These are phyloP conservation scores for Elaphurus davidianus DNA, from an alignment of 2,113 vertebrate species.

Conservation along the genomic window DNA sequence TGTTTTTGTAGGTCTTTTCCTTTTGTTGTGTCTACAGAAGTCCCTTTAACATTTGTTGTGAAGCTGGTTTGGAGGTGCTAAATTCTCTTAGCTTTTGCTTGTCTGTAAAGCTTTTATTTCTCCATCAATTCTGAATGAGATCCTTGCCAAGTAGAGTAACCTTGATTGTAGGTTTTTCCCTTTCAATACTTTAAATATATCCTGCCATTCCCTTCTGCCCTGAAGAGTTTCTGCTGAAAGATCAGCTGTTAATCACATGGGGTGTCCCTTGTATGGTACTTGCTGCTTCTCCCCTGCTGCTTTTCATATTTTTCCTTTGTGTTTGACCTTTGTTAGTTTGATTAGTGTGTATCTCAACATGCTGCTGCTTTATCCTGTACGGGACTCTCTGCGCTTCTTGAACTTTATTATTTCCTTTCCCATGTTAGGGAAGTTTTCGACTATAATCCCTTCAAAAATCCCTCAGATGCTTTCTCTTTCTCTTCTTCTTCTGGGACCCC, in stretches of 20 bases:
- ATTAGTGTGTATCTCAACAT: neutral
- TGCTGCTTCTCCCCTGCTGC: neutral
- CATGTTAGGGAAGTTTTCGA: neutral
- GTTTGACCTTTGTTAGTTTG: neutral
- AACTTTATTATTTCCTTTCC: neutral
- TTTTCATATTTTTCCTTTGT: neutral
- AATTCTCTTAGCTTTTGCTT: neutral
- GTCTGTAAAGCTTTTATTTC: neutral
- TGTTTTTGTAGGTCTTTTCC: neutral
- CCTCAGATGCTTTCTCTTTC: neutral
- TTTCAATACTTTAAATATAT: neutral
- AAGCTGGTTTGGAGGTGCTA: neutral
- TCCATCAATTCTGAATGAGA: neutral
- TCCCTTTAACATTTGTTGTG: neutral
- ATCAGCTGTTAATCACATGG: neutral
- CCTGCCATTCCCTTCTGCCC: neutral
- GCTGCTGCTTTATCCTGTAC: neutral
- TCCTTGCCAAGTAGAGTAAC: neutral
- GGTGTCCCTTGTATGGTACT: neutral
- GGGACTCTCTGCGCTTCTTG: neutral
- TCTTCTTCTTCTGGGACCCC: neutral
- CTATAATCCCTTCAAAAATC: neutral
- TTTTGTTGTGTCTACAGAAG: rapidly evolving
- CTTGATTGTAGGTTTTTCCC: neutral
- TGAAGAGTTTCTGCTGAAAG: neutral